Evolutionary conservation across 2,888 invertebrate species (phyloP).

Genomic region (Panopea generosa): DNA sequence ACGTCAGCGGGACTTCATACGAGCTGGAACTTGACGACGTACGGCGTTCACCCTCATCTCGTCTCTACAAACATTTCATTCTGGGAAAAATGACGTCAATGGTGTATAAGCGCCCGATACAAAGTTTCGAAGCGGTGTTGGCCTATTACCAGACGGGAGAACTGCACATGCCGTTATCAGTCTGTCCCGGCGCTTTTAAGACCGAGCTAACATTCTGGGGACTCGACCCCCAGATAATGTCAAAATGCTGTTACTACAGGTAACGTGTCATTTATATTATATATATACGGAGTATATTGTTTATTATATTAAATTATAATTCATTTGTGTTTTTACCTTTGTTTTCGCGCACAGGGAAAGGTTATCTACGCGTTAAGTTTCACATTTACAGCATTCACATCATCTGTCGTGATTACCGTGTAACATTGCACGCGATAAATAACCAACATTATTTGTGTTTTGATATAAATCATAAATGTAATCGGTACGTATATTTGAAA

Average conservation of each 20-base stretch:
- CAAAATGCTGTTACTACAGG: conserved; percentile 65
- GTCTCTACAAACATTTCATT: conserved; percentile 30
- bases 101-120: conserved; percentile 50
- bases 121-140: conserved; percentile 62
- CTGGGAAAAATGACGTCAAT: conserved; percentile 31
- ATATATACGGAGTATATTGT: too few species aligned
- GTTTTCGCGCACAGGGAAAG: too few species aligned
- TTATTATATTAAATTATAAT: not conserved
- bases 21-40: conserved; percentile 50
- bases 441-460: too few species aligned
- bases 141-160: conserved; percentile 62
- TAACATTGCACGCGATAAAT: too few species aligned
- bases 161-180: conserved; percentile 59
- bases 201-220: conserved; percentile 64
- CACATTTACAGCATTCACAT: too few species aligned
- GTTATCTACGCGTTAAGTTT: too few species aligned
- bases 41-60: conserved; percentile 46
- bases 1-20: conserved; percentile 45
- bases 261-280: conserved; percentile 19
- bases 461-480: too few species aligned
- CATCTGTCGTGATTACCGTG: too few species aligned
- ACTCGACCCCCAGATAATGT: conserved; percentile 54
- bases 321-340: not conserved
- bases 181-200: conserved; percentile 59
- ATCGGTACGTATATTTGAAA: too few species aligned